Evolutionary conservation across 2,888 invertebrate genomes (phyloP).

Genomic region (Glyphotaelius pellucidus): DNA sequence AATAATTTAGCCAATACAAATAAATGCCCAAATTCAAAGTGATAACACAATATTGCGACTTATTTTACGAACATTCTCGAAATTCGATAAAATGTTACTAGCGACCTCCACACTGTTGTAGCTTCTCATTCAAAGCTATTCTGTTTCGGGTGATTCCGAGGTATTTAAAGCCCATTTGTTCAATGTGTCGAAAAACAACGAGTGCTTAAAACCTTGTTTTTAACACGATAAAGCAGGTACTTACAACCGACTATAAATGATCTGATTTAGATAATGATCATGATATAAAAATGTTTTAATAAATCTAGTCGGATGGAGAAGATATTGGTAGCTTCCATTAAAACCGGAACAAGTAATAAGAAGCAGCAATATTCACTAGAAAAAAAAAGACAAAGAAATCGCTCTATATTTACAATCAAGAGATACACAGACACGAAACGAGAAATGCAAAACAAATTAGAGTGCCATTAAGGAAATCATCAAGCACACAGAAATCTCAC

Average conservation of each 20-base stretch:
- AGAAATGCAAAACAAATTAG: too few species aligned
- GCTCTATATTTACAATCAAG: too few species aligned
- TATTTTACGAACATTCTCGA: not conserved
- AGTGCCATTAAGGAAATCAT: too few species aligned
- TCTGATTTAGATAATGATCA: not conserved
- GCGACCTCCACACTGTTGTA: not conserved
- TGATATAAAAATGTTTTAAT: not conserved
- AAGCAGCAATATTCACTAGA: too few species aligned
- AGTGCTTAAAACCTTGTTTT: not conserved
- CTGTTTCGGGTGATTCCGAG: not conserved
- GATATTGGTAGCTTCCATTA: not conserved
- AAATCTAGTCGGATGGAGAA: not conserved
- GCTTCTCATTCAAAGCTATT: not conserved
- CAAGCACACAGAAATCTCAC: too few species aligned
- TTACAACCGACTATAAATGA: not conserved
- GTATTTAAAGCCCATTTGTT: not conserved
- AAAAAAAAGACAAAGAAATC: not conserved
- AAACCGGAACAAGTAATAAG: not conserved
- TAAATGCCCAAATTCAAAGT: too few species aligned
- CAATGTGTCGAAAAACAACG: not conserved
- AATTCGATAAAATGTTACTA: not conserved
- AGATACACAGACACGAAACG: too few species aligned
- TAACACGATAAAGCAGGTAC: not conserved
- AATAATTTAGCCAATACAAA: too few species aligned
- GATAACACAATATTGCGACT: not conserved